Evolutionary conservation across 2,797 vertebrate species (phyloP), one percentile per base, ranked within the genome.

Genomic region (Geotrypetes seraphini): DNA sequence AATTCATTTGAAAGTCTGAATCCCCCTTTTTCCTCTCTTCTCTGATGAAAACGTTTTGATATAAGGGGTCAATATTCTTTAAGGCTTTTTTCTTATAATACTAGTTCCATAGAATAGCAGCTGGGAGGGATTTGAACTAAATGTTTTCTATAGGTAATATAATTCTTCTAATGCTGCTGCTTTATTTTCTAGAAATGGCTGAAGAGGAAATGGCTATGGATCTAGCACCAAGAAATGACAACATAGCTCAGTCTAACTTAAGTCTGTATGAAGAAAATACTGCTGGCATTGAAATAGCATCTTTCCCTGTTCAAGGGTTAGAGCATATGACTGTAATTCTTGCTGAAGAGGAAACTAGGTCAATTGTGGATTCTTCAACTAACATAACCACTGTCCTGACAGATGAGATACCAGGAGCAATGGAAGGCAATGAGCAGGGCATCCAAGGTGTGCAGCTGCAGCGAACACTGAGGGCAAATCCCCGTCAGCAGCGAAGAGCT

Each of bases 131-230:
- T n/a, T n/a, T n/a, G n/a, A n/a, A n/a, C n/a, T n/a, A n/a, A n/a
- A n/a, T n/a, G n/a, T n/a, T n/a, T n/a, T n/a, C n/a, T n/a, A n/a
- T n/a, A n/a, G n/a, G n/a, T n/a, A n/a, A n/a, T n/a, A n/a, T n/a
- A n/a, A n/a, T n/a, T n/a, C n/a, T n/a, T n/a, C n/a, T n/a, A n/a
- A n/a, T n/a, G n/a, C n/a, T n/a, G n/a, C n/a, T n/a, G n/a, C n/a
- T n/a, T n/a, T n/a, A n/a, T n/a, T n/a, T n/a, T n/a, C 26, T 53
- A 73, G 71, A 33, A 33, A 83, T 83, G 77, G 65, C 71, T 28
- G 49, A 78, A 5, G 91, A 96, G 63, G 76, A 79, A 16, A 92
- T 96, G 89, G 90, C 96, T 32, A 72, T 84, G 14, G 87, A 92
- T 33, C 37, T 79, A 12, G 71, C 70, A 0, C n/a, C 55, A 0